Base-by-base conservation (phyloP, 2,888 invertebrate genomes). In the Drosophila neonasuta region DNA sequence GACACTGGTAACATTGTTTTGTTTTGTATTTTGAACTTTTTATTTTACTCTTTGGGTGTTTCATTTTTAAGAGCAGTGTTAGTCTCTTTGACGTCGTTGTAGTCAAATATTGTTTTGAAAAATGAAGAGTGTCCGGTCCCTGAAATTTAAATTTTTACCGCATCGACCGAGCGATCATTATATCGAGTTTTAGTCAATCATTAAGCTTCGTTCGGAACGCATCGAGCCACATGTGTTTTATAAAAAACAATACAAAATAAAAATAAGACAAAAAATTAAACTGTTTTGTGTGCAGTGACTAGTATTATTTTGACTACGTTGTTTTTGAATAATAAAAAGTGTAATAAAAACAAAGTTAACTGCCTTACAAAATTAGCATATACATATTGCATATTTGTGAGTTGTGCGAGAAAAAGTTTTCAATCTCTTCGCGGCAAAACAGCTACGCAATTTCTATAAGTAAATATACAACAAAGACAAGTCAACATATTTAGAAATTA, bases 111-210 rank as follows among this genome's bases (percentile, higher is more conserved):
- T 46, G 32, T 41, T 55, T 42, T 11, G 34, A 20, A 45, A 13
- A 46, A 51, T 20, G 10, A 7, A 49, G 39, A 48, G 34, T 52
- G 30, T 49, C 15, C 32, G 20, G n/a, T 36, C 11, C 32, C 61
- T 75, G 58, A 73, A 59, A 71, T 59, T 71, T 75, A 61, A 74
- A 74, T 62, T 74, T 49, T 56, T 50, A 49, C 49, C 52, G 59
- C 70, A 44, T 50, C 42, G 58, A 42, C 48, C 54, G 39, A 50
- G 39, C 1, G 41, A 60, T 60, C 54, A 48, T 57, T 58, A 58
- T 59, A 15, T 58, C 55, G 46, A 36, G 71, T 56, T 75, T 75
- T 57, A 74, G 74, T 74, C 51, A 42, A 57, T 49, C 36, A 48
- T 56, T 46, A 68, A 59, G 49, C 68, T 71, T 61, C 51, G 63